A percentile compares a stretch with the other conserved stretches of the same genome.
Evolutionary conservation across 2,113 vertebrate genomes (phyloP).

Genomic region (Chroicocephalus ridibundus): DNA sequence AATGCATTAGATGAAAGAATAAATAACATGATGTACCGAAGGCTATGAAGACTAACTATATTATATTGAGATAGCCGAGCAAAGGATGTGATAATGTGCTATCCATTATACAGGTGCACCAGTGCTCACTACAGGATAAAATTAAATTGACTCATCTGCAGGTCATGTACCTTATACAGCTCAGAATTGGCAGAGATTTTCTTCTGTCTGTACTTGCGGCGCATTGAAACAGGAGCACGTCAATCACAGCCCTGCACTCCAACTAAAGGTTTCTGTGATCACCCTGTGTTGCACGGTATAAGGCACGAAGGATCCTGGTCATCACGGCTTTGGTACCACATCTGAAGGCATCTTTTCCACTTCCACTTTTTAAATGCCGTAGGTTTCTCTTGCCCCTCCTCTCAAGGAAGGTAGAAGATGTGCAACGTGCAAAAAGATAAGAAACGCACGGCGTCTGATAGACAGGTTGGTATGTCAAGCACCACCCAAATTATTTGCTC

Average conservation of each 20-base stretch:
- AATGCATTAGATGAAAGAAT: slow-evolving; percentile 16
- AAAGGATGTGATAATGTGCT: slow-evolving; percentile 20
- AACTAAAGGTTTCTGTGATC: background rate
- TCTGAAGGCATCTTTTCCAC: background rate
- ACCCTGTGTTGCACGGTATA: accelerated
- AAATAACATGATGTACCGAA: background rate
- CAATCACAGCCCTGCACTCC: background rate
- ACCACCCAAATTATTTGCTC: background rate
- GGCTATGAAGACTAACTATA: slow-evolving; percentile 1
- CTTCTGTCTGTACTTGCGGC: background rate
- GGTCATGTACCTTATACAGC: background rate
- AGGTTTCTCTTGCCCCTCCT: background rate
- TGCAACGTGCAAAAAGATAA: accelerated
- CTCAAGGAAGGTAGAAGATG: background rate
- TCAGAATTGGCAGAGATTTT: background rate
- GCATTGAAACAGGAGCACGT: background rate
- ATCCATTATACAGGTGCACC: slow-evolving; percentile 16
- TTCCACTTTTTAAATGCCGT: background rate
- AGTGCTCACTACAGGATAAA: slow-evolving; percentile 18
- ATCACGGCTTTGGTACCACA: background rate
- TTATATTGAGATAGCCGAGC: background rate
- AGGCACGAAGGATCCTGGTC: background rate
- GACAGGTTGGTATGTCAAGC: background rate
- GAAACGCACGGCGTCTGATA: background rate
- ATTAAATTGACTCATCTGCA: slow-evolving; percentile 27